Evolutionary conservation across 2,113 vertebrate genomes (phyloP).

Genomic region (Apaloderma vittatum): DNA sequence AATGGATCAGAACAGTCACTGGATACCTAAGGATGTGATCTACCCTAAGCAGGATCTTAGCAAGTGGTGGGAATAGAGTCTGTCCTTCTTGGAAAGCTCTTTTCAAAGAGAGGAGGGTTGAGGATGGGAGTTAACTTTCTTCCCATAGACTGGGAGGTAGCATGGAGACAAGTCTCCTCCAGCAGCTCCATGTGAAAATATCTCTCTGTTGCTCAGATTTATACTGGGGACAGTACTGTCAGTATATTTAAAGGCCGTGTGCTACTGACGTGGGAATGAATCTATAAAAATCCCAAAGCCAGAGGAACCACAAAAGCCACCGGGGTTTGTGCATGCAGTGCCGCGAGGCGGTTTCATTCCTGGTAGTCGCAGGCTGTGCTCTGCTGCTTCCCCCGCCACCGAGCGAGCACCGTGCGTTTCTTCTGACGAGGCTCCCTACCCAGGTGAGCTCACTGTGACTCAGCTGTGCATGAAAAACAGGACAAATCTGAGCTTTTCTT

Average conservation of each 20-base stretch:
- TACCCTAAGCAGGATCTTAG: neutral
- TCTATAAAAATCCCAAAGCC: neutral
- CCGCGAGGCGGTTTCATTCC: neutral
- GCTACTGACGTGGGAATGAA: neutral
- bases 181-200: neutral
- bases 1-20: neutral
- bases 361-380: neutral
- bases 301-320: neutral
- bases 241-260: neutral
- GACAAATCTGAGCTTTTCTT: neutral
- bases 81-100: neutral
- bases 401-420: neutral
- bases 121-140: neutral
- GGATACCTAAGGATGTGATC: neutral
- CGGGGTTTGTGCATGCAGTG: neutral
- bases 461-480: neutral
- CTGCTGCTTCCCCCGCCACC: neutral
- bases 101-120: neutral
- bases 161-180: neutral
- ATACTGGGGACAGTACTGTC: neutral
- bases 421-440: neutral
- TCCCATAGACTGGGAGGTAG: fast-evolving
- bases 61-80: neutral
- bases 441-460: neutral
- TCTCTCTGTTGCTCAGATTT: neutral